Evolutionary conservation across 2,113 vertebrate genomes (phyloP), one percentile per base, ranked within the genome.

Genomic region (Passer montanus): DNA sequence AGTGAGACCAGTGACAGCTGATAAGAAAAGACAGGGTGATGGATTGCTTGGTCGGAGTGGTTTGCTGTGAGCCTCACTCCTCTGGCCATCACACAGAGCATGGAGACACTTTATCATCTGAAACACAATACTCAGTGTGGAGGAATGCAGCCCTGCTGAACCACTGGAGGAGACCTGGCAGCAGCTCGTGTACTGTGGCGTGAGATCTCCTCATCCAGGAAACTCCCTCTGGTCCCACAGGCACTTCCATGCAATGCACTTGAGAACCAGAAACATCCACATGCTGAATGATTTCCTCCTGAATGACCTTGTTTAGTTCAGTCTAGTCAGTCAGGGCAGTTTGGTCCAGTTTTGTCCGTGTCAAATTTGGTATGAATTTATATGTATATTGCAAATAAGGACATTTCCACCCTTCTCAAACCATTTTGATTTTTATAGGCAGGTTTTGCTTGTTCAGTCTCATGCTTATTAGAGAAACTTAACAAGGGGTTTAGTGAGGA

Each of bases 131-230:
- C 33, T 96, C 96, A 94, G 89, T 68, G 82, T 87, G 9, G 70
- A 96, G 80, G 76, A 97, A 97, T 96, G 96, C 96, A 96, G 89
- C 72, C 44, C 52, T 72, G 75, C 69, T 84, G 92, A 90, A 92
- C 33, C 87, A 85, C 58, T 80, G 93, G 77, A 92, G 94, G 86
- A 94, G 94, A 83, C 39, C 96, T 96, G 96, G 96, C 95, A 96
- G 84, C 91, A 85, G 90, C 66, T 46, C 27, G 8, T 67, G 59
- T 83, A 4, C 84, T 95, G 96, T 85, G 89, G 91, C 27, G 50
- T 91, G 91, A 94, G 89, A 91, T 60, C 77, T 68, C 41, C 76
- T 83, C 9, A 6, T 91, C 89, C 93, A 95, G 87, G 75, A 95
- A 96, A 95, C 93, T 96, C 95, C 87, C 94, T 84, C 58, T 4